Evolutionary conservation across 2,113 vertebrate species (phyloP), one percentile per base, ranked within the genome.

Genomic region (Macroglossus sobrinus): DNA sequence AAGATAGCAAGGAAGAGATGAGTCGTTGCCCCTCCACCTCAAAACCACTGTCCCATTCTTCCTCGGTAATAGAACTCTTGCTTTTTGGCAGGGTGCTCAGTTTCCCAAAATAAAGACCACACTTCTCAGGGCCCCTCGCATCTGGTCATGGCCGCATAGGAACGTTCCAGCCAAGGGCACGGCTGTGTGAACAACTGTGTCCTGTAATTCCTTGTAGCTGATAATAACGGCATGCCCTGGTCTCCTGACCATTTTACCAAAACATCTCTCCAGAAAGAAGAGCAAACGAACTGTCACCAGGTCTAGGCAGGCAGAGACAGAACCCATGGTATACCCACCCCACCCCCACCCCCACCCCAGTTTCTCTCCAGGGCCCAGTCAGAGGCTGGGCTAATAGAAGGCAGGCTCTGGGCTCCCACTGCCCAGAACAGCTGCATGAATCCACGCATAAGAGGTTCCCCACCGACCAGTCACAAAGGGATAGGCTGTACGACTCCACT

Each of bases 261-360:
- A 68, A 71, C 18, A 40, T 13, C 13, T 43, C 88, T 43, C 88
- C 8, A 55, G 68, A 24, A 80, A n/a, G 40, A 57, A 14, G 24
- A 72, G 35, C 45, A 81, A 76, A 68, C 50, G 40, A 3, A 24
- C 22, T 13, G 18, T 38, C 28, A 30, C 22, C 14, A 35, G n/a
- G 69, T 66, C 21, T n/a, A 57, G 59, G 53, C 9, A 4, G n/a
- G 22, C 64, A 86, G n/a, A 33, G 64, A 59, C 2, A 33, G 43
- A 40, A 43, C n/a, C 43, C 45, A 30, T 3, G 18, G 35, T 0
- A 16, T 3, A 69, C 13, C 7, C 3, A 33, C 26, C 1, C 0
- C 4, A 2, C 35, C 30, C 9, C 63, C 0, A 1, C 4, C 4
- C 35, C 38, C 35, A 76, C 6, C 40, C 40, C 4, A 33, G 57